Conservation (phyloP, 2,888 invertebrate genomes). For the Drosophila fulvimacula region DNA sequence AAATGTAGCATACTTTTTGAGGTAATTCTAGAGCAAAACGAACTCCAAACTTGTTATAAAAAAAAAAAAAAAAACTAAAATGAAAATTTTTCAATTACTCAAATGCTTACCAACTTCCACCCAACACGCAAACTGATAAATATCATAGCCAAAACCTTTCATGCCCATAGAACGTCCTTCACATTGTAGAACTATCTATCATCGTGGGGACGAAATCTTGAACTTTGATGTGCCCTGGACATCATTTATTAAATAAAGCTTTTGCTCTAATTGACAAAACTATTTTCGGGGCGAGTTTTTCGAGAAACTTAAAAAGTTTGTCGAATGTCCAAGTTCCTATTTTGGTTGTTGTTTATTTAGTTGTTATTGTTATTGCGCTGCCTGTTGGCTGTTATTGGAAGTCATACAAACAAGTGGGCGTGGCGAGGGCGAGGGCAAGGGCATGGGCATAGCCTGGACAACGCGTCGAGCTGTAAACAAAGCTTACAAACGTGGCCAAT, state of each 20-base stretch:
- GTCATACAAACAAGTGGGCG: slow-evolving; percentile 16
- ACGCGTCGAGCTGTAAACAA: slow-evolving; percentile 57
- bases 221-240: slow-evolving; percentile 51
- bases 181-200: slow-evolving; percentile 16
- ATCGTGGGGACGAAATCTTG: slow-evolving; percentile 34
- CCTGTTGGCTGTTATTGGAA: slow-evolving; percentile 11
- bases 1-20: not conserved
- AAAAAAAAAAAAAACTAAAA: not conserved
- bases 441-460: not conserved
- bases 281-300: slow-evolving; percentile 5
- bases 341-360: slow-evolving; percentile 5
- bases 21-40: not conserved
- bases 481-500: slow-evolving; percentile 64
- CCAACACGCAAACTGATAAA: slow-evolving; percentile 5
- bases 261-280: slow-evolving; percentile 66
- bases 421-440: not conserved
- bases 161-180: slow-evolving; percentile 17
- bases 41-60: not conserved
- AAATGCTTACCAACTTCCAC: not conserved
- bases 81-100: slow-evolving; percentile 10
- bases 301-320: slow-evolving; percentile 45
- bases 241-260: slow-evolving; percentile 60
- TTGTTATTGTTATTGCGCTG: slow-evolving; percentile 23
- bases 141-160: slow-evolving; percentile 12
- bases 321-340: slow-evolving; percentile 59